These are phyloP conservation scores for Lichenostomus cassidix DNA, from an alignment of 2,113 vertebrate genomes.

Conservation along the genomic window DNA sequence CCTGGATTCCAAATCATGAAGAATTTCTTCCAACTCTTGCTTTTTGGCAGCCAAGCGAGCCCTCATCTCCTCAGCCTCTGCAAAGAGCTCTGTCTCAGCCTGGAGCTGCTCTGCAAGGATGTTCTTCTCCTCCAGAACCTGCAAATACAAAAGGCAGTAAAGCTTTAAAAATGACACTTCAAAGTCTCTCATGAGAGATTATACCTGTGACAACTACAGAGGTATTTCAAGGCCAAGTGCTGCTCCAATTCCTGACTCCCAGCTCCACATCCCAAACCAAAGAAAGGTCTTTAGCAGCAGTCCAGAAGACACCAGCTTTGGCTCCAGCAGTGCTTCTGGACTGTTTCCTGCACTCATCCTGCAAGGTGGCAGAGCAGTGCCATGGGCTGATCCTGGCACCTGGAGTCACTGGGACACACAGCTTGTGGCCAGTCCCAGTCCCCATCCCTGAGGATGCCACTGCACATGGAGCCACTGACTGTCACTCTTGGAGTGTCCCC, in stretches of 20 bases:
- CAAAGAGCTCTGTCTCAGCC: conserved; percentile 96
- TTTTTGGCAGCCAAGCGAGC: conserved; percentile 94
- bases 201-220: not conserved
- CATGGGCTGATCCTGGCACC: not conserved
- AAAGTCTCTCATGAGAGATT: not conserved
- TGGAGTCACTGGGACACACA: not conserved
- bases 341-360: not conserved
- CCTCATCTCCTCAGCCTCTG: conserved; percentile 97
- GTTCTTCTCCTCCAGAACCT: conserved; percentile 96
- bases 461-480: not conserved
- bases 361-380: not conserved
- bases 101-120: conserved; percentile 97
- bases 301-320: not conserved
- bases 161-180: not conserved
- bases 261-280: not conserved
- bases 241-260: not conserved
- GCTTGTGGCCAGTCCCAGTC: not conserved
- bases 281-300: not conserved
- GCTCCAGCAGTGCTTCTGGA: not conserved
- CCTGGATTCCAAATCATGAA: conserved; percentile 94
- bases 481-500: not conserved
- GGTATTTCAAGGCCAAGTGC: not conserved
- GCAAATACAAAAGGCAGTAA: not conserved
- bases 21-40: conserved; percentile 95
- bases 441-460: not conserved